Evolutionary conservation across 2,888 invertebrate species (phyloP), one percentile per base, ranked within the genome.

Genomic region (Dascillus cervinus): DNA sequence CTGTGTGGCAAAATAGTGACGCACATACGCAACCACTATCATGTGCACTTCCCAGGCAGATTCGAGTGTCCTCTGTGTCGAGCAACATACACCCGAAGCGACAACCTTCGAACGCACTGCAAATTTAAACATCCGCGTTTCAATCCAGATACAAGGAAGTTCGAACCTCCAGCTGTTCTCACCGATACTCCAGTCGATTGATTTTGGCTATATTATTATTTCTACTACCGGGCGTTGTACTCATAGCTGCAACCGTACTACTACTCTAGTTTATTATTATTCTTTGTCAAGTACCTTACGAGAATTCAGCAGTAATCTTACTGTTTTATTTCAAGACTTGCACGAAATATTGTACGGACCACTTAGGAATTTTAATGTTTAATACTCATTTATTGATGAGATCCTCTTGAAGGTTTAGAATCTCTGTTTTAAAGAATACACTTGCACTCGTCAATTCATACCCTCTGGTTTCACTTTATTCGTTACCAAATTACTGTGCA

Each of bases 1-100:
- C 79, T 88, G 72, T 88, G 87, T 75, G 87, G 88, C 72, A 88
- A 88, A 79, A 85, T 88, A 76, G 88, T 88, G 73, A 87, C 88
- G 70, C 87, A 88, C 78, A 87, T 87, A 75, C 81, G 88, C 67
- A 88, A 88, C 77, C 88, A 88, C 77, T 88, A 88, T 74, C 87
- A 88, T 74, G 88, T 88, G 71, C 88, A 88, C 75, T 87, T 87
- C 75, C 87, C 87, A 64, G 88, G 88, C 61, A 80, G 85, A 65
- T 88, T 87, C 75, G 86, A 87, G 76, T 88, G 88, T 69, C 87
- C 87, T 64, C 77, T 88, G 66, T 88, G 88, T 72, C 82, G 83
- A 67, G 86, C 87, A 66, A 87, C 86, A 56, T 88, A 88, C 75
- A 88, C 88, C 64, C 81, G 88, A 71, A 87, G 87, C 69, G 88